Percentiles rank a stretch among this genome's conserved stretches.
These are phyloP conservation scores for Dione juno DNA, from an alignment of 2,888 invertebrate genomes.

Conservation along the genomic window DNA sequence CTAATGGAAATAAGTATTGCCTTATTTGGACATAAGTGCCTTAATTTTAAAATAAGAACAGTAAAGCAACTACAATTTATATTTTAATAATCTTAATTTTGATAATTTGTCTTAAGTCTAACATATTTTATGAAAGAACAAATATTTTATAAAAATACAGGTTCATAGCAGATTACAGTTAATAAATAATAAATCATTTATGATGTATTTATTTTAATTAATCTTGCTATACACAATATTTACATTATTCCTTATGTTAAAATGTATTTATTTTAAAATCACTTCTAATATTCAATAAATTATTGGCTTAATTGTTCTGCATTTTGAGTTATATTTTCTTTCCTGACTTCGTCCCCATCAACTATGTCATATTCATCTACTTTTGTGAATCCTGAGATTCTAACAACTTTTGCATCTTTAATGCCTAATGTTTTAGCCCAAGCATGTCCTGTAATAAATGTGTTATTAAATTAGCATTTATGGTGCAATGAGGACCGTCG, in stretches of 20 bases:
- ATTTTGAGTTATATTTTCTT: constrained; percentile 41
- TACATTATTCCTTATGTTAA: constrained; percentile 1
- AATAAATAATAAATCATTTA: constrained; percentile 8
- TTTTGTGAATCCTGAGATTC: constrained; percentile 78
- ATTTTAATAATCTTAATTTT: constrained; percentile 25
- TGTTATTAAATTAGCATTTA: background rate
- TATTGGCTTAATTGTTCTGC: constrained; percentile 42
- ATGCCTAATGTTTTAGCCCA: constrained; percentile 84
- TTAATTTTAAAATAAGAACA: constrained; percentile 17
- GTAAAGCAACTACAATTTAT: constrained; percentile 18
- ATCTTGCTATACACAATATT: background rate
- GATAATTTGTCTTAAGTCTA: background rate
- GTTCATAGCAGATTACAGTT: background rate
- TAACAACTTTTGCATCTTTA: constrained; percentile 82
- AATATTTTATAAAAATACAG: background rate
- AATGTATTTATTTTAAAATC: constrained; percentile 13
- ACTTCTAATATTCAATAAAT: constrained; percentile 34
- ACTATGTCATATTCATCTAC: constrained; percentile 78
- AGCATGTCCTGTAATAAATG: constrained; percentile 72
- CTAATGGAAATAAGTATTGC: constrained; percentile 41
- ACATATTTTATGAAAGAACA: constrained; percentile 3
- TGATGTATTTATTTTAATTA: constrained; percentile 7
- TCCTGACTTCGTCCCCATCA: constrained; percentile 61
- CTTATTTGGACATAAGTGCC: constrained; percentile 38
- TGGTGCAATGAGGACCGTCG: too few relatives aligned